Percentiles rank a stretch among this genome's conserved stretches.
These are phyloP conservation scores for Deilephila elpenor DNA, from an alignment of 2,888 invertebrate species.

Conservation along the genomic window DNA sequence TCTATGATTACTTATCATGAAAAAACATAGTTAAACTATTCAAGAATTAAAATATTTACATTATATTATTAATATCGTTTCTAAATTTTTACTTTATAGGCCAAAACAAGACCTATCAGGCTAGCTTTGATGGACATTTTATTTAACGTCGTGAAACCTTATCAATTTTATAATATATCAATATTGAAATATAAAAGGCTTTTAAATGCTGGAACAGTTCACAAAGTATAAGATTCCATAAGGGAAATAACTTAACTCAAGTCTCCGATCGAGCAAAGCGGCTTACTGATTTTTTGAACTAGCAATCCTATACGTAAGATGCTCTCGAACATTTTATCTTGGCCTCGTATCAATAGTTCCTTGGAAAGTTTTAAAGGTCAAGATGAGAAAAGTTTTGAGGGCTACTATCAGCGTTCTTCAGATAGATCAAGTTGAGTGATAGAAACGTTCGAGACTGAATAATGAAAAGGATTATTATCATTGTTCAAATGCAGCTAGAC, in stretches of 20 bases:
- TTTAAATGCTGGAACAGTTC: no score
- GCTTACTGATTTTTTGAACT: not conserved
- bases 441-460: not conserved
- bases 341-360: not conserved
- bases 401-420: not conserved
- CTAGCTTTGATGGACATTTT: no score
- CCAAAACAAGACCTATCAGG: no score
- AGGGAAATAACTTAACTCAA: not conserved
- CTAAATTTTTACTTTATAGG: no score
- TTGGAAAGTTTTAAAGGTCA: slow-evolving; percentile 20
- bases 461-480: not conserved
- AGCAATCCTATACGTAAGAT: slow-evolving; percentile 1
- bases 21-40: no score
- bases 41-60: no score
- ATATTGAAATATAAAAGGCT: no score
- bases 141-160: no score
- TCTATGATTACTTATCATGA: no score
- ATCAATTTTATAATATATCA: no score
- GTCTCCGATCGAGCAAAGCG: not conserved
- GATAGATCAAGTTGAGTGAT: slow-evolving; percentile 2
- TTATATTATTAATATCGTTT: no score
- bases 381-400: not conserved
- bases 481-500: no score
- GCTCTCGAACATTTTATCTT: slow-evolving; percentile 1
- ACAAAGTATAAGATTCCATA: not conserved